Percentiles rank a stretch among this genome's conserved stretches.
Conservation (phyloP, 2,113 vertebrate genomes). For the Trematomus loennbergii region DNA sequence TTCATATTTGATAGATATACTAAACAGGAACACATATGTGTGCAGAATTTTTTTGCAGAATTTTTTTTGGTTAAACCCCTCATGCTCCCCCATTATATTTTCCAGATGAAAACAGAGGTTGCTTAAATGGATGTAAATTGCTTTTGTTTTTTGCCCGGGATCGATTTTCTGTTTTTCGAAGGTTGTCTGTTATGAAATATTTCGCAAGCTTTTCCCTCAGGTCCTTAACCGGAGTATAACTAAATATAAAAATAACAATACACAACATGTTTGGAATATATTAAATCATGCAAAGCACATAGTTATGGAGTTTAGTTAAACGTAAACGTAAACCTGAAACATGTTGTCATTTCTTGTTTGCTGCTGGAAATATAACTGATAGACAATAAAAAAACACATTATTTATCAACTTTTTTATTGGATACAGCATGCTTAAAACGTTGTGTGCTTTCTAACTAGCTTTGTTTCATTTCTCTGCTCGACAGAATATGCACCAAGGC, state of each 20-base stretch:
- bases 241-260: too few relatives aligned
- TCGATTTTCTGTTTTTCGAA: neutral
- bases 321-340: neutral
- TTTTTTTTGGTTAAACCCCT: neutral
- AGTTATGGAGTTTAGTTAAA: neutral
- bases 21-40: neutral
- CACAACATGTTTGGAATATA: neutral
- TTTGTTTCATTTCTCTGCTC: neutral
- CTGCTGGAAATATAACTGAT: neutral
- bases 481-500: slow-evolving; percentile 7
- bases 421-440: neutral
- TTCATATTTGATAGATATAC: slow-evolving; percentile 11
- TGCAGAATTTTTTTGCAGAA: neutral
- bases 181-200: too few relatives aligned
- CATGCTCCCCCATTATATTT: neutral
- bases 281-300: neutral
- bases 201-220: too few relatives aligned
- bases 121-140: neutral
- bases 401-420: neutral
- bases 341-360: neutral
- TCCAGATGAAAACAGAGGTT: neutral
- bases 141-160: too few relatives aligned
- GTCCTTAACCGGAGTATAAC: too few relatives aligned
- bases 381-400: neutral
- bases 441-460: slow-evolving; percentile 11